Percentiles rank a stretch among this genome's conserved stretches.
These are phyloP conservation scores for Pristis pectinata DNA, from an alignment of 2,797 vertebrate genomes.

Conservation along the genomic window DNA sequence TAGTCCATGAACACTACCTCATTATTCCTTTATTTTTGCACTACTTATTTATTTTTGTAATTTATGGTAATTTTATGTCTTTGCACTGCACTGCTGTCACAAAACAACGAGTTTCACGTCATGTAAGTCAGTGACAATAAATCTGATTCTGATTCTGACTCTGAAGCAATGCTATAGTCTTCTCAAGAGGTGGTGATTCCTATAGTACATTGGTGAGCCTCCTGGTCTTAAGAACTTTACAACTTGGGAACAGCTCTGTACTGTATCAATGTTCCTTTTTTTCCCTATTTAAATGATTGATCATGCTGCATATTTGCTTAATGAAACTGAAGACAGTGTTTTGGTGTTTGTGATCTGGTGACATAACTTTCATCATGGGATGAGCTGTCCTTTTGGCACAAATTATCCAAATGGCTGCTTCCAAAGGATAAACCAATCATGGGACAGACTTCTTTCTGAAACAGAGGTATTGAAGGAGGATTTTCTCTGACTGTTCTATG, in stretches of 20 bases:
- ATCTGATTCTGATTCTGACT: too few relatives aligned
- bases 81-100: too few relatives aligned
- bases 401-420: neutral
- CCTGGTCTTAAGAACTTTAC: neutral
- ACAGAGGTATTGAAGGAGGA: neutral
- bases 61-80: too few relatives aligned
- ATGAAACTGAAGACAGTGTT: neutral
- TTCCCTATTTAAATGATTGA: neutral
- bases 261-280: neutral
- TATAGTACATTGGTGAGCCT: neutral
- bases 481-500: neutral
- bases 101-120: too few relatives aligned
- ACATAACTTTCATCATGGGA: neutral
- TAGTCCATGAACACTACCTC: too few relatives aligned
- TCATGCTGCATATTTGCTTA: neutral
- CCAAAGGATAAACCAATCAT: neutral
- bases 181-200: neutral
- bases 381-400: neutral
- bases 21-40: too few relatives aligned
- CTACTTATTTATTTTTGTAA: too few relatives aligned
- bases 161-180: too few relatives aligned
- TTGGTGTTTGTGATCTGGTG: neutral
- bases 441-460: neutral
- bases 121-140: too few relatives aligned
- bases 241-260: neutral